Percentiles rank a stretch among this genome's conserved stretches.
phyloP scores from a whole-genome alignment of 2,113 vertebrate genomes.

The Planiliza haematocheilus region DNA sequence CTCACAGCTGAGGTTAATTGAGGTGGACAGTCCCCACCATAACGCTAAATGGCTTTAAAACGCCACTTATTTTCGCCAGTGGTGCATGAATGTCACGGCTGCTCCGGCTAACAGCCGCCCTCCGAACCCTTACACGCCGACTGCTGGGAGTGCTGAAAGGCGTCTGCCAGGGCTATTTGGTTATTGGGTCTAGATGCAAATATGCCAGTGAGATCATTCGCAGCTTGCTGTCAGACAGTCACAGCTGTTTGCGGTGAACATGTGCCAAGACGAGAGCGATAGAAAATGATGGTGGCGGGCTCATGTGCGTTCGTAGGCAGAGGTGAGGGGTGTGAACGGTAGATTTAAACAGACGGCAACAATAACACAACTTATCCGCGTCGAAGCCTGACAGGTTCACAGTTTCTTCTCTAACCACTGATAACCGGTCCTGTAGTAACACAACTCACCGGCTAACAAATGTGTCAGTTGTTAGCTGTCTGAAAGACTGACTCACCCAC shows the following conservation, averaged over 20 bases:
- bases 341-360: not conserved
- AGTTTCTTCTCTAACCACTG: not conserved
- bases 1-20: slow-evolving; percentile 55
- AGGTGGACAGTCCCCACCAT: slow-evolving; percentile 60
- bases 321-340: not conserved
- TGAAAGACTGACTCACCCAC: not conserved
- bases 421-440: slow-evolving; percentile 10
- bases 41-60: slow-evolving; percentile 69
- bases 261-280: not conserved
- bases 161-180: slow-evolving; percentile 47
- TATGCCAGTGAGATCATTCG: slow-evolving; percentile 60
- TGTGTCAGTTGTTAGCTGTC: slow-evolving; percentile 2
- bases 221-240: slow-evolving; percentile 58
- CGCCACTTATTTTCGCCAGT: slow-evolving; percentile 54
- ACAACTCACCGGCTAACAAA: not conserved
- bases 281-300: slow-evolving; percentile 28
- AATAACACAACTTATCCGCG: not conserved
- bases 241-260: slow-evolving; percentile 48
- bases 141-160: slow-evolving; percentile 27
- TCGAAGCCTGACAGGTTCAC: not conserved
- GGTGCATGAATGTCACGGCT: slow-evolving; percentile 69
- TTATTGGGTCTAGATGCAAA: slow-evolving; percentile 70
- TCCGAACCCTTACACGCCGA: not conserved
- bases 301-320: not conserved
- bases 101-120: not conserved